Base-by-base conservation (phyloP, 30 jellyfish, hydroid and myxozoan genomes). In the Chrysaora quinquecirrha region DNA sequence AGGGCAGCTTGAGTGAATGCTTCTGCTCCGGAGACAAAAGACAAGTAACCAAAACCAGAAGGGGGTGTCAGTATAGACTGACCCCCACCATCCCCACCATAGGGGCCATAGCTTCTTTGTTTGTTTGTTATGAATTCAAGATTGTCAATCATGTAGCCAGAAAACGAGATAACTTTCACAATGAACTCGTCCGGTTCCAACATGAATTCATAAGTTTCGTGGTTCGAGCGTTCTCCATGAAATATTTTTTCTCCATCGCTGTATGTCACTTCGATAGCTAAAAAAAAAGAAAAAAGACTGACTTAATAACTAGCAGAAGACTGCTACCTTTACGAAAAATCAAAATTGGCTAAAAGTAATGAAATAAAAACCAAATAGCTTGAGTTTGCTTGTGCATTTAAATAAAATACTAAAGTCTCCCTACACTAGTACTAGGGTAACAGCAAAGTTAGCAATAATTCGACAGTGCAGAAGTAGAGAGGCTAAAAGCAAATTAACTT, bases 71-170 rank as follows among this genome's bases (percentile, higher is more conserved):
- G 64, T 32, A 32, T 54, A 18, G 78, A 24, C 34, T 34, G 0
- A 18, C 91, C 91, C 21, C 96, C 96, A 34, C 96, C 96, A 56
- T 77, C 96, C 0, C 96, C 96, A 12, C 96, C 96, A 29, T 66
- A 87, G 18, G 96, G 96, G 1, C 96, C 96, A 28, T 70, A 87
- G 34, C 49, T 30, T 20, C 48, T 75, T 9, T 87, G 82, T 27
- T 61, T 50, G 71, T 87, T 76, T 9, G 96, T 75, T 1, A 65
- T 71, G 73, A 87, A 87, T 78, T 29, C 34, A 62, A 87, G 30
- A 68, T 63, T 78, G 76, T 87, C 96, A 43, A 87, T 58, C 87
- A 87, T 67, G 60, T 74, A 77, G 78, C 96, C 96, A 76, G 76
- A 38, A 30, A 1, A 31, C 19, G 87, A 48, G 7, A 54, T 64